A percentile compares a stretch with the other conserved stretches of the same genome.
These are phyloP conservation scores for Benthosema pterotum DNA, from an alignment of 2,797 vertebrate species.

Conservation along the genomic window DNA sequence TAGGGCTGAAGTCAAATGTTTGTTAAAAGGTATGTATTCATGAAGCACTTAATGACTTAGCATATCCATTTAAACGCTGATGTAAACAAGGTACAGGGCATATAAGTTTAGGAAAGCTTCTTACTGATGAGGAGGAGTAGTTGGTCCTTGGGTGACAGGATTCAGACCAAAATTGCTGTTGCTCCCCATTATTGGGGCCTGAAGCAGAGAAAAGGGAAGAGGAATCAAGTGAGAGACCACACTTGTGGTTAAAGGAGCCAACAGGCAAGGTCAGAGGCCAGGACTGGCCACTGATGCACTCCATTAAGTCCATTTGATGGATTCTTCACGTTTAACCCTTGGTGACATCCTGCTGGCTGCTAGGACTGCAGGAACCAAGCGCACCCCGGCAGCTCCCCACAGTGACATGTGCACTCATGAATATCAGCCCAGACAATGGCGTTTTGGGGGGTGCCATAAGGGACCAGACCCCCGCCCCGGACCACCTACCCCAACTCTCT, in stretches of 20 bases:
- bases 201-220: conserved; percentile 55
- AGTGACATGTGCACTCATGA: conserved; percentile 78
- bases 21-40: too few relatives aligned
- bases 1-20: too few relatives aligned
- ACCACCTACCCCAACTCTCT: conserved; percentile 94
- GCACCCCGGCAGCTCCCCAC: conserved; percentile 42
- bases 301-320: conserved; percentile 82
- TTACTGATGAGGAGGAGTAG: conserved; percentile 96
- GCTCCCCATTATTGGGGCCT: conserved; percentile 89
- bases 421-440: conserved; percentile 71
- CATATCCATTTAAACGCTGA: too few relatives aligned
- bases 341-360: conserved; percentile 73
- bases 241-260: conserved; percentile 73
- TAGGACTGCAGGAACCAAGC: conserved; percentile 52
- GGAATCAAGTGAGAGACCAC: conserved; percentile 68
- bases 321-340: conserved; percentile 81
- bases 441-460: conserved; percentile 1
- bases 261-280: conserved; percentile 76
- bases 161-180: conserved; percentile 91
- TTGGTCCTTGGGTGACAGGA: conserved; percentile 91
- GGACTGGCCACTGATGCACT: conserved; percentile 69
- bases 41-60: too few relatives aligned
- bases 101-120: conserved; percentile 31
- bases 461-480: conserved; percentile 30
- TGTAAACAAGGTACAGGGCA: too few relatives aligned